Percentiles rank a stretch among this genome's conserved stretches.
Evolutionary conservation across 2,888 invertebrate genomes (phyloP).

Genomic region (Orthosia gothica): DNA sequence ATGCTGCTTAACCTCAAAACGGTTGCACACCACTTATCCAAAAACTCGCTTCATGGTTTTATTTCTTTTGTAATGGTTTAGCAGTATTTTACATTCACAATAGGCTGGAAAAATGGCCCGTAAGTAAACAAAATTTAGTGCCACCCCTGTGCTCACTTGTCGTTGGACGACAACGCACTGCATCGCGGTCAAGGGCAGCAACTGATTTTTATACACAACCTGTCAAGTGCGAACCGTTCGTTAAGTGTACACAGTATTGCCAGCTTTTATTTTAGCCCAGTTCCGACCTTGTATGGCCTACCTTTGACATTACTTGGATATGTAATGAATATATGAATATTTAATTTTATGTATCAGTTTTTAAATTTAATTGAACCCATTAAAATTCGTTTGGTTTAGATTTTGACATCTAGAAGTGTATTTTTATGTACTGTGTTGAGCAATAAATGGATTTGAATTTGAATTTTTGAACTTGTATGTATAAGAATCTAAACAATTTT

Average conservation of each 20-base stretch:
- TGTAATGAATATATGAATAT: slow-evolving; percentile 27
- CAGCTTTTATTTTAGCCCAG: slow-evolving; percentile 27
- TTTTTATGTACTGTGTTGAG: too few species aligned
- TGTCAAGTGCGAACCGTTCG: slow-evolving; percentile 60
- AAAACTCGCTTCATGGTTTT: background rate
- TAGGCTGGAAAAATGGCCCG: too few species aligned
- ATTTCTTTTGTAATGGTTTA: background rate
- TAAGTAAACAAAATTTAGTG: too few species aligned
- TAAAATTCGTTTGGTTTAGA: slow-evolving; percentile 4
- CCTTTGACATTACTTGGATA: slow-evolving; percentile 42
- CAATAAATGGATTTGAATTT: too few species aligned
- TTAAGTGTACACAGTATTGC: slow-evolving; percentile 58
- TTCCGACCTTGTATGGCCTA: slow-evolving; percentile 34
- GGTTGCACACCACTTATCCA: too few species aligned
- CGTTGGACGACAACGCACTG: slow-evolving; percentile 79
- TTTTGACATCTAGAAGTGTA: too few species aligned
- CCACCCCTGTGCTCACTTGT: slow-evolving; percentile 66
- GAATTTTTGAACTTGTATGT: too few species aligned
- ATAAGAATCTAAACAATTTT: too few species aligned
- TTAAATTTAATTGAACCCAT: slow-evolving; percentile 15
- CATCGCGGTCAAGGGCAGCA: slow-evolving; percentile 86
- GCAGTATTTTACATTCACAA: too few species aligned
- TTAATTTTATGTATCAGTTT: slow-evolving; percentile 6
- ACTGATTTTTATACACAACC: slow-evolving; percentile 84
- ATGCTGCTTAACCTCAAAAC: too few species aligned